Conservation (phyloP, 2,888 invertebrate genomes). For the Cheilosia soror region DNA sequence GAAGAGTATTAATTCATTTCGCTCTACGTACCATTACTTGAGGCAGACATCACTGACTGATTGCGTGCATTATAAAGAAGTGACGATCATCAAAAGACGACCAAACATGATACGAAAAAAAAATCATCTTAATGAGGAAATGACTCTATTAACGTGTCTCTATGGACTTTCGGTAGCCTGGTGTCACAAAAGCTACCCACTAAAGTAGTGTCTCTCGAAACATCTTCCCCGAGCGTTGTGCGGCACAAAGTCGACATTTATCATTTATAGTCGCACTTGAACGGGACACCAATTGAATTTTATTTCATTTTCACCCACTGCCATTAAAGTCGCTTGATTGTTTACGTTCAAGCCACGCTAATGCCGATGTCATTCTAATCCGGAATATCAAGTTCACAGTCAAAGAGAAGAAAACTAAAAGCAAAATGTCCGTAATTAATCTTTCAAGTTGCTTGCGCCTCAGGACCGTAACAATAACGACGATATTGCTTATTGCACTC, state of each 20-base stretch:
- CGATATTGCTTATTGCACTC: constrained; percentile 47
- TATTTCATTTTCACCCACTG: constrained; percentile 15
- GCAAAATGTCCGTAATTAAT: constrained; percentile 58
- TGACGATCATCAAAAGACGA: constrained; percentile 28
- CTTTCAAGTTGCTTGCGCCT: constrained; percentile 30
- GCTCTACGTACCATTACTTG: too few species aligned
- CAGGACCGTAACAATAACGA: constrained; percentile 12
- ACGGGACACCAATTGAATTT: constrained; percentile 55
- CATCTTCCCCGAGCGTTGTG: constrained; percentile 40
- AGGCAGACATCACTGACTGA: background rate
- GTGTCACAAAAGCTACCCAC: constrained; percentile 55
- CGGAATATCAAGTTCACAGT: constrained; percentile 58
- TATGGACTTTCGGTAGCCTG: constrained; percentile 54
- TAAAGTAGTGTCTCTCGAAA: constrained; percentile 37
- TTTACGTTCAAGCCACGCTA: constrained; percentile 2
- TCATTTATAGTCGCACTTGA: constrained; percentile 44
- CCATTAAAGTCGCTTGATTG: constrained; percentile 21
- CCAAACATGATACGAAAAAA: background rate
- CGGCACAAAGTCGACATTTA: constrained; percentile 33
- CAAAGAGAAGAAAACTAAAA: constrained; percentile 7
- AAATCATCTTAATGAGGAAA: constrained; percentile 68
- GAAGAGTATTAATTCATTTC: background rate
- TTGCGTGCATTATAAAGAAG: constrained; percentile 49
- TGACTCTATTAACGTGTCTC: constrained; percentile 67
- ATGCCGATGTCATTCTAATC: constrained; percentile 29